Evolutionary conservation across 2,113 vertebrate genomes (phyloP).

Genomic region (Falco punctatus): DNA sequence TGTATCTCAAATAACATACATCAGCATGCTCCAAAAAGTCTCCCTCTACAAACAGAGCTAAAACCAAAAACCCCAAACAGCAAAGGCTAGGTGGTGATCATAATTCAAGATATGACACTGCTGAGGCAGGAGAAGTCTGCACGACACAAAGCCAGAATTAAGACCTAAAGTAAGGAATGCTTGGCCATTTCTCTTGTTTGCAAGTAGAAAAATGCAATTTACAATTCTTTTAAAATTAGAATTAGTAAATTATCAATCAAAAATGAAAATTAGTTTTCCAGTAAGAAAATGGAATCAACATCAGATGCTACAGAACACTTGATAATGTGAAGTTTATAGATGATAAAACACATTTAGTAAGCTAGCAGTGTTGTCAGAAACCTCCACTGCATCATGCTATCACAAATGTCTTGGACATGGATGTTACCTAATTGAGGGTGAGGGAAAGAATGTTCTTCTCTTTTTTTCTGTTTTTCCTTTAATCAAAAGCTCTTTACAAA

Average conservation of each 20-base stretch:
- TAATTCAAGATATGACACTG: neutral
- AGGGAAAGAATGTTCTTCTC: neutral
- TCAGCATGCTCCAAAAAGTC: neutral
- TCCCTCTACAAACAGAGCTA: neutral
- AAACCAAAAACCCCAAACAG: neutral
- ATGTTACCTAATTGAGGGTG: neutral
- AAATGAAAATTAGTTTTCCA: neutral
- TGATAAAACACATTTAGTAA: neutral
- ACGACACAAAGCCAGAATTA: neutral
- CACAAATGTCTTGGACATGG: neutral
- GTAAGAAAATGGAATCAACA: neutral
- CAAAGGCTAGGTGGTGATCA: neutral
- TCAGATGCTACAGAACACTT: neutral
- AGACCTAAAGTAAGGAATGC: neutral
- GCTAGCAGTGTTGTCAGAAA: neutral
- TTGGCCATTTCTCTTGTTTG: neutral
- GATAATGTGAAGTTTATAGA: neutral
- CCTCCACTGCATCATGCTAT: neutral
- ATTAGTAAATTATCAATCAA: neutral
- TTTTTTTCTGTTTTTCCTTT: neutral
- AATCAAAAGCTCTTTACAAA: neutral
- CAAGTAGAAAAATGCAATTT: neutral
- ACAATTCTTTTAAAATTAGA: neutral
- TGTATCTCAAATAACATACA: slow-evolving; percentile 10
- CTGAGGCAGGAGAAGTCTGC: neutral